These are phyloP conservation scores for Coenonympha arcania DNA, from an alignment of 2,888 invertebrate species.

Conservation along the genomic window DNA sequence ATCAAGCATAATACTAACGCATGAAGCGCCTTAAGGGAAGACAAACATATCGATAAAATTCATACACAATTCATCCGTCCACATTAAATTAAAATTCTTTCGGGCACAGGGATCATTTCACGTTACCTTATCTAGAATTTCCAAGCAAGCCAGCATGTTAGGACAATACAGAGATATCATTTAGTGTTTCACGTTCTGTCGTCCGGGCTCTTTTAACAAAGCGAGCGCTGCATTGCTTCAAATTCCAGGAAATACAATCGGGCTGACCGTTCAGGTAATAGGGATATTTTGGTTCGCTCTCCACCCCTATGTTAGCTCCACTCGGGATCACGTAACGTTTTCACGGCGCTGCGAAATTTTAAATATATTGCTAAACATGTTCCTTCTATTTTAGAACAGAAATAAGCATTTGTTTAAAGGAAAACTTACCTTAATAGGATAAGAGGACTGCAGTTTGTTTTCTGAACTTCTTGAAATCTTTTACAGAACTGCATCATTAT, in stretches of 20 bases:
- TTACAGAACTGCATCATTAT: too few species aligned
- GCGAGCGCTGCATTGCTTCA: constrained; percentile 2
- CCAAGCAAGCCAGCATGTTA: constrained; percentile 5
- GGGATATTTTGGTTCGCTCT: constrained; percentile 41
- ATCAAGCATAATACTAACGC: too few species aligned
- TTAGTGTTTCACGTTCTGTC: constrained; percentile 8
- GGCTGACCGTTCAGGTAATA: constrained; percentile 33
- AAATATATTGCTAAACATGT: constrained; percentile 29
- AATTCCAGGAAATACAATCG: constrained; percentile 16
- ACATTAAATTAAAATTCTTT: not conserved
- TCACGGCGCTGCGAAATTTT: constrained; percentile 58
- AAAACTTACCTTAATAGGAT: too few species aligned
- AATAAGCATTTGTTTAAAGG: too few species aligned
- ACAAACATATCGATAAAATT: not conserved
- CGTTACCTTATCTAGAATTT: constrained; percentile 2
- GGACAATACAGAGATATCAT: constrained; percentile 11
- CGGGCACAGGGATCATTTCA: not conserved
- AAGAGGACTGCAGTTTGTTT: too few species aligned
- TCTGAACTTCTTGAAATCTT: too few species aligned
- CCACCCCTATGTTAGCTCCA: constrained; percentile 34
- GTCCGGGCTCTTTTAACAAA: constrained; percentile 12
- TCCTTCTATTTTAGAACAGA: not conserved
- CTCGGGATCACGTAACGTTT: constrained; percentile 58
- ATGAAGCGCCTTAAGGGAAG: too few species aligned
- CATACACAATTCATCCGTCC: not conserved